phyloP scores from a whole-genome alignment of 2,113 vertebrate genomes.

The Poeciliopsis prolifica region DNA sequence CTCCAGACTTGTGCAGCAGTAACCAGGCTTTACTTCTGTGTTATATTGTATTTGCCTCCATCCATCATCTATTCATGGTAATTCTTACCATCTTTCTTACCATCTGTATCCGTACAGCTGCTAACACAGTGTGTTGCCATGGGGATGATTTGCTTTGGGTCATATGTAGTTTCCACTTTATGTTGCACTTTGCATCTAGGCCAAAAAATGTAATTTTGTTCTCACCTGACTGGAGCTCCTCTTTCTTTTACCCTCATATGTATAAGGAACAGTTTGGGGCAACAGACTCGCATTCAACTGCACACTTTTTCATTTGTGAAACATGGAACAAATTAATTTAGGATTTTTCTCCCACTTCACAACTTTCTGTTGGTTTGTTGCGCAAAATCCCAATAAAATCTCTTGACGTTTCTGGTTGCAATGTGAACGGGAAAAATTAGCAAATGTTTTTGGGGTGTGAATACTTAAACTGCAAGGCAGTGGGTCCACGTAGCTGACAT shows the following conservation, averaged over 20 bases:
- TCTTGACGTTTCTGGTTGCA: neutral
- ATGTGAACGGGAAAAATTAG: neutral
- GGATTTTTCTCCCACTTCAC: neutral
- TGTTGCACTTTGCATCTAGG: neutral
- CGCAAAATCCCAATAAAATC: no score
- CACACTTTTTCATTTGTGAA: no score
- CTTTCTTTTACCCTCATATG: neutral
- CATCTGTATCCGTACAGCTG: no score
- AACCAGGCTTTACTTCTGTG: no score
- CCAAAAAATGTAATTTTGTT: neutral
- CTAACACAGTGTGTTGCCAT: no score
- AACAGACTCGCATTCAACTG: no score
- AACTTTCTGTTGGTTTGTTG: neutral
- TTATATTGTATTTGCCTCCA: neutral
- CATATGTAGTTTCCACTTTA: neutral
- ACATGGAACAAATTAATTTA: neutral
- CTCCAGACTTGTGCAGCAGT: neutral
- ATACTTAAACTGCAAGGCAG: neutral
- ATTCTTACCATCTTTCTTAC: neutral
- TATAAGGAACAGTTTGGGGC: no score
- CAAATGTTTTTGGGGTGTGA: neutral
- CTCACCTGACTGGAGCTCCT: neutral
- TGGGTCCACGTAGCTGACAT: neutral
- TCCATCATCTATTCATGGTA: no score
- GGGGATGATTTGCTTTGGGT: neutral